Evolutionary conservation across 2,888 invertebrate species (phyloP).

Genomic region (Harmothoe impar): DNA sequence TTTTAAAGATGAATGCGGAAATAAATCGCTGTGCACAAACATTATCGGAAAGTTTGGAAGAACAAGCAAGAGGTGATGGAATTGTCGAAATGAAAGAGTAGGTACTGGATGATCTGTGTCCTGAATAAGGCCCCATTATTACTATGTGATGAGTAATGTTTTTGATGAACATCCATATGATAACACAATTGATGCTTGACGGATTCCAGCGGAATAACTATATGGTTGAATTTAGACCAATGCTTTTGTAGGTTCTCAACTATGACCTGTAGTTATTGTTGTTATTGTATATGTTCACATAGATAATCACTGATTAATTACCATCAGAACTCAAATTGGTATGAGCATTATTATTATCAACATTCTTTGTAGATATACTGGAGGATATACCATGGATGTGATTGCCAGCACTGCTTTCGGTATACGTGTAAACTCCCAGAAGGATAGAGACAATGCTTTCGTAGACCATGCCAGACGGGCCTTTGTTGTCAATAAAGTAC

Average conservation of each 20-base stretch:
- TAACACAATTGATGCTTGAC: no score
- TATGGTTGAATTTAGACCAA: no score
- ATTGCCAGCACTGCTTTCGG: conserved; percentile 68
- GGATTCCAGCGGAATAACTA: no score
- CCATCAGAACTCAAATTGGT: not conserved
- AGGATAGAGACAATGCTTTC: conserved; percentile 64
- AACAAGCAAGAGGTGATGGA: not conserved
- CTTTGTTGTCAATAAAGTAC: not conserved
- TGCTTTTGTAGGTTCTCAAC: no score
- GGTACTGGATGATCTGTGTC: not conserved
- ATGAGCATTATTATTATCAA: not conserved
- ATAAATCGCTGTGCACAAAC: conserved; percentile 64
- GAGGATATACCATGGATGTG: conserved; percentile 67
- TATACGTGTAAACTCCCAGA: conserved; percentile 66
- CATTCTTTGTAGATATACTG: conserved; percentile 45
- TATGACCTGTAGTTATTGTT: no score
- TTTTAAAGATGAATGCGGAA: conserved; percentile 65
- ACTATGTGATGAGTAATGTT: no score
- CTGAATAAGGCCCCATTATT: no score
- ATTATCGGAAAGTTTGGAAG: conserved; percentile 4
- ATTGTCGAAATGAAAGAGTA: conserved; percentile 61
- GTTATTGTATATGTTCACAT: no score
- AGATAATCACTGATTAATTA: no score
- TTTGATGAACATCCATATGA: no score
- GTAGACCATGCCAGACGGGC: conserved; percentile 59